A percentile compares a stretch with the other conserved stretches of the same genome.
phyloP scores from a whole-genome alignment of 1,140 invertebrate species.

The Amyelois transitella region DNA sequence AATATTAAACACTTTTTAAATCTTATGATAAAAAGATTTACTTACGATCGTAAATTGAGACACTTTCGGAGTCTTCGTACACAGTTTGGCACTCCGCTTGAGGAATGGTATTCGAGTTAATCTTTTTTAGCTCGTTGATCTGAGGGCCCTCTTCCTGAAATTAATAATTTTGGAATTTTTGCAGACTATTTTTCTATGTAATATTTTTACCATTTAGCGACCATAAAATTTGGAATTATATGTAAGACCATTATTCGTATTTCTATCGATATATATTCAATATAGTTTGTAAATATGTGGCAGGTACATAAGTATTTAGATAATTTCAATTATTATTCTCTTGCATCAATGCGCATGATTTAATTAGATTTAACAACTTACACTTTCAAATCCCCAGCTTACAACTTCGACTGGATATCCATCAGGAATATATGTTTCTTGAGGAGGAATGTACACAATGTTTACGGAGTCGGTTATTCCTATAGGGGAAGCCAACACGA shows the following conservation, averaged over 20 bases:
- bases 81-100: neutral
- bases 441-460: slow-evolving; percentile 1
- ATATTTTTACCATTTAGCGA: no score
- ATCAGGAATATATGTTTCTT: slow-evolving; percentile 1
- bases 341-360: no score
- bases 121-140: neutral
- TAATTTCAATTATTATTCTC: no score
- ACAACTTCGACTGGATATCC: neutral
- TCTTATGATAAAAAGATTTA: neutral
- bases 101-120: neutral
- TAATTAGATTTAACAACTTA: no score
- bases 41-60: slow-evolving; percentile 3
- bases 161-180: neutral
- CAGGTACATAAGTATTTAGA: no score
- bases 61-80: neutral
- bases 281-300: no score
- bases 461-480: neutral
- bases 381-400: slow-evolving; percentile 1
- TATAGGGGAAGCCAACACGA: neutral
- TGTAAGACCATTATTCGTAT: no score
- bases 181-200: no score
- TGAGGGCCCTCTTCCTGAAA: neutral
- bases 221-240: no score
- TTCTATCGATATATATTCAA: no score
- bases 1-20: neutral